Conservation (phyloP, 2,888 invertebrate species). For the Diplolepis rosae region DNA sequence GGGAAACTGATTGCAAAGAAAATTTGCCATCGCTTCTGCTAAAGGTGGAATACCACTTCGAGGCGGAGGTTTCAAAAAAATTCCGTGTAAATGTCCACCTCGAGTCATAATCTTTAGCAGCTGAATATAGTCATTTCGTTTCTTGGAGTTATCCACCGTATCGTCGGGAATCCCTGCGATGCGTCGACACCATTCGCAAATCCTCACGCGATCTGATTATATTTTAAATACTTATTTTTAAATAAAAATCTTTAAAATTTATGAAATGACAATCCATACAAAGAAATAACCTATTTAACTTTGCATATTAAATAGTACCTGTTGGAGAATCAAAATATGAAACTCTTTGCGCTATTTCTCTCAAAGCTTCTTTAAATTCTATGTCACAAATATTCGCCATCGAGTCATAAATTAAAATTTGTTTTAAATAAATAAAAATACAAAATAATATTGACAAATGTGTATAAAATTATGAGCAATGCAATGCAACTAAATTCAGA, state of each 20-base stretch:
- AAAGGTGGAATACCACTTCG: slow-evolving; percentile 71
- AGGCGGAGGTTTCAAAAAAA: slow-evolving; percentile 73
- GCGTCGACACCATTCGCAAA: slow-evolving; percentile 76
- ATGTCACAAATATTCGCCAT: slow-evolving; percentile 58
- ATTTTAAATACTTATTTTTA: slow-evolving; percentile 9
- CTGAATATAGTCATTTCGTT: slow-evolving; percentile 76
- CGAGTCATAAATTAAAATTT: no score
- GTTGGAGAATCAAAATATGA: slow-evolving; percentile 56
- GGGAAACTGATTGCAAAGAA: slow-evolving; percentile 58
- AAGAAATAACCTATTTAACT: no score
- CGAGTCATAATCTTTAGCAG: slow-evolving; percentile 75
- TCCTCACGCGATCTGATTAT: slow-evolving; percentile 75
- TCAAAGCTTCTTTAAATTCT: slow-evolving; percentile 61
- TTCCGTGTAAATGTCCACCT: slow-evolving; percentile 74
- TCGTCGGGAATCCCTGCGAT: slow-evolving; percentile 73
- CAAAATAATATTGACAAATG: no score
- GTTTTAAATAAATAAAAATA: no score
- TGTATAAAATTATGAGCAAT: no score
- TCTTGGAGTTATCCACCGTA: slow-evolving; percentile 71
- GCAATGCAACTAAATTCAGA: no score
- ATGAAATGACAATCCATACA: no score
- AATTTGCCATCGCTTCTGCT: slow-evolving; percentile 74
- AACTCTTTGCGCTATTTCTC: slow-evolving; percentile 59
- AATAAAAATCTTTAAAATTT: no score
- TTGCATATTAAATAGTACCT: slow-evolving; percentile 46